Percentiles rank a stretch among this genome's conserved stretches.
These are phyloP conservation scores for Aromia moschata DNA, from an alignment of 2,888 invertebrate genomes.

Conservation along the genomic window DNA sequence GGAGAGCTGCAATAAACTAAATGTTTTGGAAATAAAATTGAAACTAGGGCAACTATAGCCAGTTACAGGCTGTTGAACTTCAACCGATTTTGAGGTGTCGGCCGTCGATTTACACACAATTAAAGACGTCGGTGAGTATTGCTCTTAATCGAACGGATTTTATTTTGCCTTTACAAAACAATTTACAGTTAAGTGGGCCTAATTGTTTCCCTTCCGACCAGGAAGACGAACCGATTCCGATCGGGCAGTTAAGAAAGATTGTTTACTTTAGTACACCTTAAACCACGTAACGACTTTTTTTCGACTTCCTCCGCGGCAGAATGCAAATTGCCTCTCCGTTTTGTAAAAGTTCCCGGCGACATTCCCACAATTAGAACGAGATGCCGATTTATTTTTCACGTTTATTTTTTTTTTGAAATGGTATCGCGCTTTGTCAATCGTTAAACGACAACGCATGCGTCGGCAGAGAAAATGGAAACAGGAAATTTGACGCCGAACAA, in stretches of 20 bases:
- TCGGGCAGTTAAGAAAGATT: slow-evolving; percentile 43
- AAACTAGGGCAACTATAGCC: too few species aligned
- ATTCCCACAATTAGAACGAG: slow-evolving; percentile 45
- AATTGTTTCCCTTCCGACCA: slow-evolving; percentile 41
- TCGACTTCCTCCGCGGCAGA: slow-evolving; percentile 37
- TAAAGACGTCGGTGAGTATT: too few species aligned
- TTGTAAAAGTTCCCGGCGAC: slow-evolving; percentile 30
- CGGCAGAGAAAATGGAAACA: too few species aligned
- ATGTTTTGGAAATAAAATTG: too few species aligned
- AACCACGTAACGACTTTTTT: slow-evolving; percentile 44
- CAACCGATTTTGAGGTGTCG: too few species aligned
- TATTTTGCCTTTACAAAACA: slow-evolving; percentile 26
- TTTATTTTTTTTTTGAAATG: slow-evolving; percentile 36
- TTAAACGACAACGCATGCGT: too few species aligned
- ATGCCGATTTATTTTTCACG: slow-evolving; percentile 39
- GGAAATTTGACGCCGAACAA: too few species aligned
- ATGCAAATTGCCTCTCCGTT: slow-evolving; percentile 40
- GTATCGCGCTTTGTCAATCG: slow-evolving; percentile 33
- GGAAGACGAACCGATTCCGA: slow-evolving; percentile 44
- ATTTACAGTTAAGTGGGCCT: slow-evolving; percentile 36
- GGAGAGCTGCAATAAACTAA: too few species aligned
- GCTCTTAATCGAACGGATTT: too few species aligned
- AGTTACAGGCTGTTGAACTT: too few species aligned
- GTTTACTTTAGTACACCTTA: slow-evolving; percentile 34
- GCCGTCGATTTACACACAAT: too few species aligned